Conservation (phyloP, 2,113 vertebrate genomes). For the Fulmarus glacialis region DNA sequence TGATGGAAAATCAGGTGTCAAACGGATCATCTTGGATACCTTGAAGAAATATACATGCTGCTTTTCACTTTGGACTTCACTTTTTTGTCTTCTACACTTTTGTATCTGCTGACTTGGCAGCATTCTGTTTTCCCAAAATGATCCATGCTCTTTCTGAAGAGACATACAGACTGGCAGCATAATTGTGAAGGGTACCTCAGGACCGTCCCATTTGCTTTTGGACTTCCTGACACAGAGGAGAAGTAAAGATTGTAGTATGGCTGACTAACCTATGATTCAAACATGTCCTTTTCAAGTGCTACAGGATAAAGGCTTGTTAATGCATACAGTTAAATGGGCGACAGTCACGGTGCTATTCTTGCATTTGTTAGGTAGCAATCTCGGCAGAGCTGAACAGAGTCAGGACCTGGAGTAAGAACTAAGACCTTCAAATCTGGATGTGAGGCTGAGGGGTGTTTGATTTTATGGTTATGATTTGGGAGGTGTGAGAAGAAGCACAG, state of each 20-base stretch:
- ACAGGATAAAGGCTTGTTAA: not conserved
- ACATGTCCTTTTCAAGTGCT: not conserved
- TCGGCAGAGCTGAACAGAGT: not conserved
- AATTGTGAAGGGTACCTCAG: not conserved
- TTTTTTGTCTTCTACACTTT: not conserved
- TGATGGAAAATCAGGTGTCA: slow-evolving; percentile 10
- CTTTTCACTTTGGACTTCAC: not conserved
- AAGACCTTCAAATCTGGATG: not conserved
- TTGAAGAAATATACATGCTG: not conserved
- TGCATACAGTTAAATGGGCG: not conserved
- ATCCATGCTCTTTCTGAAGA: not conserved
- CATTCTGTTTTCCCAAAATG: not conserved
- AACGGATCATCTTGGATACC: not conserved
- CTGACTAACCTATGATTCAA: not conserved
- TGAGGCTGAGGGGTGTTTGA: not conserved
- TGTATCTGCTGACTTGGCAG: not conserved
- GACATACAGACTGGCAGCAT: not conserved
- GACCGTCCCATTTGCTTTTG: not conserved
- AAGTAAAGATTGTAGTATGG: not conserved
- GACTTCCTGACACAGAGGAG: not conserved
- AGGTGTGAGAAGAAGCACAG: not conserved
- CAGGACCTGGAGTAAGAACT: not conserved
- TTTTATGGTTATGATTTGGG: not conserved
- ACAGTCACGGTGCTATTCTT: not conserved
- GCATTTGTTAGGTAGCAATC: not conserved